Percentiles rank a stretch among this genome's conserved stretches.
phyloP scores from a whole-genome alignment of 2,888 invertebrate genomes.

The Pheosia tremula region DNA sequence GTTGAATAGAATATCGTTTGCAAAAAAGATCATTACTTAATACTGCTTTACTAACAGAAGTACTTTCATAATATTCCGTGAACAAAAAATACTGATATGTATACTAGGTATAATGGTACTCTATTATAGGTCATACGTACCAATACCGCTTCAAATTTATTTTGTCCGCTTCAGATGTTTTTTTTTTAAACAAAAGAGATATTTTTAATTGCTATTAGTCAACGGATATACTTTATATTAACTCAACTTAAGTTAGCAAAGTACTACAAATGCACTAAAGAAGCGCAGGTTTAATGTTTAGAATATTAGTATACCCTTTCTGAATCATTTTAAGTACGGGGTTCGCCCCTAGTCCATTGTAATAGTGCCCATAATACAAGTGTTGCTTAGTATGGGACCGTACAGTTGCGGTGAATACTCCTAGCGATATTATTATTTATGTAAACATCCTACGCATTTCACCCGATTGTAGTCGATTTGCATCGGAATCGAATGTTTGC shows the following conservation, averaged over 20 bases:
- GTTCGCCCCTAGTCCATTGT: no score
- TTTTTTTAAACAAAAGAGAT: not conserved
- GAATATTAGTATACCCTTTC: no score
- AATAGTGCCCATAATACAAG: no score
- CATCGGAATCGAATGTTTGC: conserved; percentile 65
- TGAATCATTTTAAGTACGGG: no score
- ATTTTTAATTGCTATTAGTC: not conserved
- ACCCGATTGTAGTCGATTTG: conserved; percentile 59
- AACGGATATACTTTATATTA: conserved; percentile 1
- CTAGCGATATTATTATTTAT: conserved; percentile 26
- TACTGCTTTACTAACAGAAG: not conserved
- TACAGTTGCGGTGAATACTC: no score
- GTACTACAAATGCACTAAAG: conserved; percentile 27
- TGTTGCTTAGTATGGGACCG: no score
- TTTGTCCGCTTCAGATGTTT: no score
- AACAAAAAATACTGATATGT: not conserved
- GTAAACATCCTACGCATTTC: conserved; percentile 48
- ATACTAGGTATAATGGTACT: no score
- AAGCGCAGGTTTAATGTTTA: conserved; percentile 2
- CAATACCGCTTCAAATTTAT: no score
- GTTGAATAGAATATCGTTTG: not conserved
- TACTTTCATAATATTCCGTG: not conserved
- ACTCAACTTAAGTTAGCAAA: conserved; percentile 5
- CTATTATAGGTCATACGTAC: no score
- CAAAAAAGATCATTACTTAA: not conserved